A percentile compares a stretch with the other conserved stretches of the same genome.
Evolutionary conservation across 2,888 invertebrate genomes (phyloP).

Genomic region (Amphipoea oculea): DNA sequence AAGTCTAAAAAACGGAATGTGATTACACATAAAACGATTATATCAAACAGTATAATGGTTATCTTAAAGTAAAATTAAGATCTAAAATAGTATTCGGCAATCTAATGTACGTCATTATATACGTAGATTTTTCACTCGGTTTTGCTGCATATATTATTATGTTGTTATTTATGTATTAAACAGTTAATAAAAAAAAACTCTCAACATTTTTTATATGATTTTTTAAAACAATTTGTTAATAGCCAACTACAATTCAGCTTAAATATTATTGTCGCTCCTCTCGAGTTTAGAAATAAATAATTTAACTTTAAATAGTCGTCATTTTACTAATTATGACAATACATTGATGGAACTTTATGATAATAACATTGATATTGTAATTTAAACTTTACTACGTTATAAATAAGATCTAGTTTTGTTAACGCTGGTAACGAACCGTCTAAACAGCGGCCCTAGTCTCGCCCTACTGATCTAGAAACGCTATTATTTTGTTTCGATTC

Average conservation of each 20-base stretch:
- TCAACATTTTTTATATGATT: slow-evolving; percentile 11
- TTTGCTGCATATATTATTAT: background rate
- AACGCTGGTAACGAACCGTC: slow-evolving; percentile 53
- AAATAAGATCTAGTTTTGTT: slow-evolving; percentile 63
- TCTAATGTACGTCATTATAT: slow-evolving; percentile 45
- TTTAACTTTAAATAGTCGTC: slow-evolving; percentile 5
- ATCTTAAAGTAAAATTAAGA: slow-evolving; percentile 66
- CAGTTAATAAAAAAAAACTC: slow-evolving; percentile 20
- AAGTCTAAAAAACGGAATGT: slow-evolving; percentile 80
- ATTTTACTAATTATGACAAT: slow-evolving; percentile 23
- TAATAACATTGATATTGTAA: slow-evolving; percentile 55
- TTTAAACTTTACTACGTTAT: slow-evolving; percentile 51
- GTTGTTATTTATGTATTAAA: slow-evolving; percentile 4
- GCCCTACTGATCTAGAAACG: slow-evolving; percentile 54
- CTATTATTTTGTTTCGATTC: slow-evolving; percentile 17
- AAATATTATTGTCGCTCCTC: slow-evolving; percentile 51
- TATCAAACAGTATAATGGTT: slow-evolving; percentile 70
- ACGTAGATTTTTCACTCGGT: slow-evolving; percentile 20
- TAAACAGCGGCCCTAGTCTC: slow-evolving; percentile 42
- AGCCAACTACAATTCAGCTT: slow-evolving; percentile 24
- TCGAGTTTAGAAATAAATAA: slow-evolving; percentile 40
- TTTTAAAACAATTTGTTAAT: slow-evolving; percentile 11
- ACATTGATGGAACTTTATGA: slow-evolving; percentile 33
- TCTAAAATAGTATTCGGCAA: slow-evolving; percentile 60
- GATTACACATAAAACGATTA: slow-evolving; percentile 68